These are phyloP conservation scores for Leistus spinibarbis DNA, from an alignment of 2,888 invertebrate genomes.

Conservation along the genomic window DNA sequence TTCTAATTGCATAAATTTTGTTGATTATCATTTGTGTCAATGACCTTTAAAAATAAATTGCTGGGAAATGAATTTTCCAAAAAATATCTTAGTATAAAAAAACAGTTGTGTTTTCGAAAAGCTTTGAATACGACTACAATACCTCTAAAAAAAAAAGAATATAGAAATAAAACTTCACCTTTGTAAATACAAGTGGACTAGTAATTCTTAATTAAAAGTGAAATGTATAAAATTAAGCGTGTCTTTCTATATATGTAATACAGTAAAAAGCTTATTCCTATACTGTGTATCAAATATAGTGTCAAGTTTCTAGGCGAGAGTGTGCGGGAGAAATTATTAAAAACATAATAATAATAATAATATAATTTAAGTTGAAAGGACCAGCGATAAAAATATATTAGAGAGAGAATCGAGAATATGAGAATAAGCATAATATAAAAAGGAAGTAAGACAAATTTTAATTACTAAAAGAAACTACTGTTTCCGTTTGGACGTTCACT, in stretches of 20 bases:
- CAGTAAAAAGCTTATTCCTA: background rate
- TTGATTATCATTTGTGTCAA: too few species aligned
- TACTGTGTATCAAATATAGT: background rate
- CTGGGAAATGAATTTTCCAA: too few species aligned
- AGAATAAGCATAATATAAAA: slow-evolving; percentile 16
- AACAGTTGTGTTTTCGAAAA: background rate
- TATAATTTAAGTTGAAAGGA: slow-evolving; percentile 18
- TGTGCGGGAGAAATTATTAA: slow-evolving; percentile 26
- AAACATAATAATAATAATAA: background rate
- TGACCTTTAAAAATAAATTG: too few species aligned
- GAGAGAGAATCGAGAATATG: slow-evolving; percentile 12
- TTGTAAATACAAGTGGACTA: background rate
- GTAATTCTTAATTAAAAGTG: background rate
- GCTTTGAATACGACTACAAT: background rate
- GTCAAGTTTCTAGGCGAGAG: background rate
- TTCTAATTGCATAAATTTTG: too few species aligned
- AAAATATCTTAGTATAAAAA: too few species aligned
- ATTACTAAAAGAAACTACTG: slow-evolving; percentile 30
- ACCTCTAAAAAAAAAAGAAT: background rate
- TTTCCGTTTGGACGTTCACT: slow-evolving; percentile 21
- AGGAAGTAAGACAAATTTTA: slow-evolving; percentile 34
- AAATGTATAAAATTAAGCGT: background rate
- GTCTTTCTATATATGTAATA: background rate
- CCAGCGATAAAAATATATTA: slow-evolving; percentile 30
- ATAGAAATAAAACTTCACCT: background rate